phyloP scores from a whole-genome alignment of 30 jellyfish, hydroid and myxozoan genomes.

The Morbakka virulenta region DNA sequence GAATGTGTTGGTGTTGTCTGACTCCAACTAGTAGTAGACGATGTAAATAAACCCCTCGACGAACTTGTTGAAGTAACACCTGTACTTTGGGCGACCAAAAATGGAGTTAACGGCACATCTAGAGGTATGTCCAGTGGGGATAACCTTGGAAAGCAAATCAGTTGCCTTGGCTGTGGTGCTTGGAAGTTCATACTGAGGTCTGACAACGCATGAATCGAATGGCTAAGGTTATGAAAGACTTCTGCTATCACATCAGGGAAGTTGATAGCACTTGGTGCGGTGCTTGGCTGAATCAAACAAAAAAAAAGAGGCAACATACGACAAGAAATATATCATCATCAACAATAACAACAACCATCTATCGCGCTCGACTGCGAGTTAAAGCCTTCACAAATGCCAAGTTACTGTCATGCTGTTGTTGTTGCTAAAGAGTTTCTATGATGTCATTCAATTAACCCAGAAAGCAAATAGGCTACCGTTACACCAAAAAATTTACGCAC shows the following conservation, averaged over 20 bases:
- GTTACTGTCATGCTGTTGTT: no score
- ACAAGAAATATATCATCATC: no score
- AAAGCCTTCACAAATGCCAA: no score
- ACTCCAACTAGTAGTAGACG: no score
- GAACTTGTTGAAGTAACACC: not conserved
- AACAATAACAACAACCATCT: no score
- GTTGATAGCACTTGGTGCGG: constrained; percentile 49
- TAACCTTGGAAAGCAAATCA: constrained; percentile 80
- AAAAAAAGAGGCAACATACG: not conserved
- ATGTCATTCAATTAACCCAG: no score
- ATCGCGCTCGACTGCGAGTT: no score
- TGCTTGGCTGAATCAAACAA: constrained; percentile 8
- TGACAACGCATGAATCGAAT: constrained; percentile 88
- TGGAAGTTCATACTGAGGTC: constrained; percentile 87
- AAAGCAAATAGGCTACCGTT: no score
- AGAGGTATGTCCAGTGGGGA: constrained; percentile 76
- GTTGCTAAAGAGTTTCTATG: no score
- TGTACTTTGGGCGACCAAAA: constrained; percentile 9
- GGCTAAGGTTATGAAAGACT: constrained; percentile 84
- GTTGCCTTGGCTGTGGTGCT: constrained; percentile 80
- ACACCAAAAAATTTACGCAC: no score
- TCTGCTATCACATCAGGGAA: constrained; percentile 91
- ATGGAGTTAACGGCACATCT: constrained; percentile 34
- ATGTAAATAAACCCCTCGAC: no score
- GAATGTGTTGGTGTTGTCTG: no score